A percentile compares a stretch with the other conserved stretches of the same genome.
Conservation (phyloP, 2,113 vertebrate genomes). For the Coptodon bakossiorum region DNA sequence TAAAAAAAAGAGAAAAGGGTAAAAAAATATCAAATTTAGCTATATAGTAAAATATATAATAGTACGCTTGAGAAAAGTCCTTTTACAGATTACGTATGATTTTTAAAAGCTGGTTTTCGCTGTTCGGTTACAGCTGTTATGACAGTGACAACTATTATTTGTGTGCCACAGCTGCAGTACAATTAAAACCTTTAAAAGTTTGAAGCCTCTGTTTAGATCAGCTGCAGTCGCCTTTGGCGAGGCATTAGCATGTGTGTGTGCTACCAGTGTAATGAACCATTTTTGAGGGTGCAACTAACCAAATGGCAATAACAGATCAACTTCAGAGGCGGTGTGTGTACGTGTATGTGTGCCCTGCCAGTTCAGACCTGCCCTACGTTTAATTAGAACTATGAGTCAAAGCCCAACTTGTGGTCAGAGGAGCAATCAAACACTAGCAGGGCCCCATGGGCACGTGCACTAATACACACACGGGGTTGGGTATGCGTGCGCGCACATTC, state of each 20-base stretch:
- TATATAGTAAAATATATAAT: background rate
- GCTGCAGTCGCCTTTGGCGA: background rate
- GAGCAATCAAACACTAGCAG: conserved; percentile 70
- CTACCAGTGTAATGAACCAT: conserved; percentile 18
- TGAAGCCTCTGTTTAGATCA: background rate
- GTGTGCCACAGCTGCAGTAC: background rate
- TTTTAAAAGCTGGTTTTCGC: background rate
- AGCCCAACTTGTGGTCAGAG: conserved; percentile 72
- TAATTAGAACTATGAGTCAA: conserved; percentile 78
- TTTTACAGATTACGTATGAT: background rate
- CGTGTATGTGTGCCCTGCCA: conserved; percentile 48
- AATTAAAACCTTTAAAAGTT: background rate
- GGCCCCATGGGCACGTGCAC: conserved; percentile 8
- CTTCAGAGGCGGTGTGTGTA: conserved; percentile 53
- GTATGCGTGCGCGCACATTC: background rate
- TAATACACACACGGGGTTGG: background rate
- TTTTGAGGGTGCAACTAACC: conserved; percentile 21
- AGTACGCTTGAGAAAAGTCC: background rate
- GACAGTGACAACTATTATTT: background rate
- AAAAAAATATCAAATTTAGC: background rate
- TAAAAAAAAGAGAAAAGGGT: background rate
- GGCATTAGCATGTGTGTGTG: background rate
- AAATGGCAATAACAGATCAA: conserved; percentile 55
- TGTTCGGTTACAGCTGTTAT: background rate
- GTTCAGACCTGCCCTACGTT: conserved; percentile 78